These are phyloP conservation scores for Agrilus mali DNA, from an alignment of 2,888 invertebrate genomes.

Conservation along the genomic window DNA sequence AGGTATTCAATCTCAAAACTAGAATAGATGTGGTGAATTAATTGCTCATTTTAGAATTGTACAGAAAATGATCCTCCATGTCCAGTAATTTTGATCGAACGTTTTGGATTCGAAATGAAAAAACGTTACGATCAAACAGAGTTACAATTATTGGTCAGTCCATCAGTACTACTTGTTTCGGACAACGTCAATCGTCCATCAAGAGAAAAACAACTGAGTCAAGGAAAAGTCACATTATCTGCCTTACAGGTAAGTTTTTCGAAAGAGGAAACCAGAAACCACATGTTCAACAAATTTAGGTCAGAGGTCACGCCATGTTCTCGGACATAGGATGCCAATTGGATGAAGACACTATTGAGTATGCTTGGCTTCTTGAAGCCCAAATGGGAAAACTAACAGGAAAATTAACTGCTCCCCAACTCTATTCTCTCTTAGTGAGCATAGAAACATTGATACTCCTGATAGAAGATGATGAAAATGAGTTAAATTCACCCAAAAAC, in stretches of 20 bases:
- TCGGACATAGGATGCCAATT: conserved; percentile 81
- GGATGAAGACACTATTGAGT: conserved; percentile 92
- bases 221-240: conserved; percentile 76
- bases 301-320: conserved; percentile 93
- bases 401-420: conserved; percentile 75
- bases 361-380: conserved; percentile 93
- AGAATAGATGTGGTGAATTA: background rate
- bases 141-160: conserved; percentile 79
- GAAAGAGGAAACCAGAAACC: background rate
- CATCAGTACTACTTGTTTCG: conserved; percentile 69
- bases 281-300: conserved; percentile 32
- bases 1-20: conserved; percentile 34
- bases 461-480: conserved; percentile 81
- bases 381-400: conserved; percentile 90
- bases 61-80: conserved; percentile 83
- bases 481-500: conserved; percentile 58
- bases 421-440: conserved; percentile 77
- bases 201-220: conserved; percentile 60
- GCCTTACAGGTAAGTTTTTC: conserved; percentile 54
- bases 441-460: conserved; percentile 80
- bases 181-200: conserved; percentile 59
- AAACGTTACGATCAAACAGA: conserved; percentile 86
- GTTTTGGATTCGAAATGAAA: conserved; percentile 95
- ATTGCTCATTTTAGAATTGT: conserved; percentile 50
- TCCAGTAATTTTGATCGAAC: conserved; percentile 76